Evolutionary conservation across 2,113 vertebrate genomes (phyloP).

Genomic region (Lycaon pictus): DNA sequence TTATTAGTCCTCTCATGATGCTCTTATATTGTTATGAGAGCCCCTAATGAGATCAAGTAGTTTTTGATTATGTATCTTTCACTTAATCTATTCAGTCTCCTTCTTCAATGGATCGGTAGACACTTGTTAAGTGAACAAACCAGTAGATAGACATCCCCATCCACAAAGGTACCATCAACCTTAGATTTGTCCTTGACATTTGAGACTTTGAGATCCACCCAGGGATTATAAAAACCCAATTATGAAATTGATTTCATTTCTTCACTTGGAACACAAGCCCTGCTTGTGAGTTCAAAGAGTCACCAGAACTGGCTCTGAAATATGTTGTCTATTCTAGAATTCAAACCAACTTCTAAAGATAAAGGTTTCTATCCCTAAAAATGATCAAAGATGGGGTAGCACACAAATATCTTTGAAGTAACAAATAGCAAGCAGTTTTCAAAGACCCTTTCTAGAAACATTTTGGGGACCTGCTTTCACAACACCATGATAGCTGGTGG

Average conservation of each 20-base stretch:
- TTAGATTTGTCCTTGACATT: not conserved
- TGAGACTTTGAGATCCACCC: not conserved
- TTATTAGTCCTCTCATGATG: not conserved
- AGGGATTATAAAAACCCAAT: not conserved
- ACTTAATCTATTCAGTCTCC: not conserved
- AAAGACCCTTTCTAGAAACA: not conserved
- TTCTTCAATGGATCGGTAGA: not conserved
- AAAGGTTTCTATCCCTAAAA: not conserved
- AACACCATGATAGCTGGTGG: not conserved
- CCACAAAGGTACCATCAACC: rapidly evolving
- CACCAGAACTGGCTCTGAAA: not conserved
- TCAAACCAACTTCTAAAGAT: not conserved
- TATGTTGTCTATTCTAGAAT: not conserved
- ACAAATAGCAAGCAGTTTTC: not conserved
- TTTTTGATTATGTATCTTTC: not conserved
- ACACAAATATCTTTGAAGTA: not conserved
- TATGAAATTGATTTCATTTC: not conserved
- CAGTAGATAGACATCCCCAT: not conserved
- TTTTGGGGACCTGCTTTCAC: too few species aligned
- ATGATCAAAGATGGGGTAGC: not conserved
- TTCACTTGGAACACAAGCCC: not conserved
- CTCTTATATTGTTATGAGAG: not conserved
- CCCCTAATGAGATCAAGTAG: too few species aligned
- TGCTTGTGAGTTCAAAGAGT: not conserved
- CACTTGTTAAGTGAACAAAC: not conserved